Evolutionary conservation across 2,113 vertebrate species (phyloP).

Genomic region (Actinemys pallida): DNA sequence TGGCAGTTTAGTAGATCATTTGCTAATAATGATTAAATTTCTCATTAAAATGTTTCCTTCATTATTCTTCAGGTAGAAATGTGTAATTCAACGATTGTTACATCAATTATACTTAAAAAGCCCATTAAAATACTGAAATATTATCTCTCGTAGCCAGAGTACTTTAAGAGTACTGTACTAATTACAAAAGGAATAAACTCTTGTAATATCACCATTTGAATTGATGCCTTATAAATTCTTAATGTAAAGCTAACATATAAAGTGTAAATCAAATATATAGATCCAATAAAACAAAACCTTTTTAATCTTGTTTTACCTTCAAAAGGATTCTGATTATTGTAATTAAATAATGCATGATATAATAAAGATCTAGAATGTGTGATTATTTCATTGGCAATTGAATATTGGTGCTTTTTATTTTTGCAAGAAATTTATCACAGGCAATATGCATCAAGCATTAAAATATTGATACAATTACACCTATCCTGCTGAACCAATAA

Average conservation of each 20-base stretch:
- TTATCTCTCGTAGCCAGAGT: conserved; percentile 84
- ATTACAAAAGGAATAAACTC: conserved; percentile 90
- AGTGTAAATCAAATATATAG: conserved; percentile 91
- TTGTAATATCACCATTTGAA: conserved; percentile 86
- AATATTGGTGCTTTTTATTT: conserved; percentile 86
- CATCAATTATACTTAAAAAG: conserved; percentile 90
- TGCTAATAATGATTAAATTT: conserved; percentile 89
- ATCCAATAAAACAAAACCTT: conserved; percentile 88
- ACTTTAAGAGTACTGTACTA: conserved; percentile 86
- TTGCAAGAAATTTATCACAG: conserved; percentile 84
- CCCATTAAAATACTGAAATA: conserved; percentile 90
- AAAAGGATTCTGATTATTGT: conserved; percentile 86
- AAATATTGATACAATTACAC: conserved; percentile 90
- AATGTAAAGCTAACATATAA: conserved; percentile 90
- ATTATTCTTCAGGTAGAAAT: conserved; percentile 89
- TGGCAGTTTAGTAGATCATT: conserved; percentile 86
- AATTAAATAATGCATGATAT: conserved; percentile 91
- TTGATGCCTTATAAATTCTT: conserved; percentile 90
- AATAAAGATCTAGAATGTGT: conserved; percentile 84
- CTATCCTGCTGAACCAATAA: conserved; percentile 82
- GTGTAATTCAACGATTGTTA: conserved; percentile 87
- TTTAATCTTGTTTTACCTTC: conserved; percentile 89
- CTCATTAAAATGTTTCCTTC: conserved; percentile 89
- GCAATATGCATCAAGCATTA: conserved; percentile 84
- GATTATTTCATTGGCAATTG: conserved; percentile 87